Evolutionary conservation across 2,888 invertebrate species (phyloP), one percentile per base, ranked within the genome.

Genomic region (Trachelus troglodyta): DNA sequence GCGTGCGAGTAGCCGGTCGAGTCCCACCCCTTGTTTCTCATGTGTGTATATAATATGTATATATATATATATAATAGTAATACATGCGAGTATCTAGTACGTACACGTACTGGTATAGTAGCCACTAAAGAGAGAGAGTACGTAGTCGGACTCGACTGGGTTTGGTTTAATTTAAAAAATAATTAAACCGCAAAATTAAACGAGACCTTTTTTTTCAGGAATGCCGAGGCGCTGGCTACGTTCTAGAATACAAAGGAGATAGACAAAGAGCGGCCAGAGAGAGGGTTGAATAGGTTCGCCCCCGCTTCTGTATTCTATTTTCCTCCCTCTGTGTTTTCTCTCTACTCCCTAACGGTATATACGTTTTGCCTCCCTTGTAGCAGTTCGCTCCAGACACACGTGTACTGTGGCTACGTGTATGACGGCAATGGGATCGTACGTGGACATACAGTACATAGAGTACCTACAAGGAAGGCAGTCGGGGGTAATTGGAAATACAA

Each of bases 151-250:
- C 6, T 74, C 68, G 56, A 74, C 71, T 77, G 77, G 75, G 80
- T 77, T 77, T 78, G 81, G 82, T 89, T 89, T 89, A 90, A 90
- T 90, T 90, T 88, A 88, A 89, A 90, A 90, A 90, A 90, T 89
- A 90, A 90, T 90, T 89, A 90, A 89, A 89, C 85, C 87, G 87
- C 89, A 85, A 89, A 89, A 89, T 90, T 89, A 88, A 89, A 89
- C 86, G 82, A 78, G 79, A 81, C 77, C 75, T 79, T 80, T 81
- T 79, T 80, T 79, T 76, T 75, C 76, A 76, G 74, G 33, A 77
- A 23, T 11, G 56, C 40, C 73, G 73, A 31, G 77, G 74, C 73
- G 76, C 78, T 76, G 76, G 75, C 34, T 23, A 40, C 73, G 74
- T 69, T 76, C 23, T 12, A 73, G 56, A 31, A 69, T 56, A 56